Conservation (phyloP, 2,113 vertebrate species). For the Ictidomys tridecemlineatus region DNA sequence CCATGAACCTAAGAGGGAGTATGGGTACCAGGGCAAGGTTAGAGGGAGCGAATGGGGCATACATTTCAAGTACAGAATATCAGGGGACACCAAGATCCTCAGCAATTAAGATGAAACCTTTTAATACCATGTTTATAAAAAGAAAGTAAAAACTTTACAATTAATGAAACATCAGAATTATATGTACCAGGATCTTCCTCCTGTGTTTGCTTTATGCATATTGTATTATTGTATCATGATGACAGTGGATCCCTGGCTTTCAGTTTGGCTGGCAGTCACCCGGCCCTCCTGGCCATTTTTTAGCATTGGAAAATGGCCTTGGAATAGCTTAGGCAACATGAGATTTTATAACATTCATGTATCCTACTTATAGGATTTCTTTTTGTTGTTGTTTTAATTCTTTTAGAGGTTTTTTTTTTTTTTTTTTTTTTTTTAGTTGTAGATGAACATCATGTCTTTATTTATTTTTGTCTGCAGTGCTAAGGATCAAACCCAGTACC, state of each 20-base stretch:
- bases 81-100: no score
- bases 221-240: not conserved
- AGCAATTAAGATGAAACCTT: not conserved
- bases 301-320: not conserved
- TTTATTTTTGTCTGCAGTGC: no score
- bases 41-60: not conserved
- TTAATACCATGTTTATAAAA: not conserved
- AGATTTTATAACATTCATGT: not conserved
- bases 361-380: not conserved
- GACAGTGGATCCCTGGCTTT: fast-evolving
- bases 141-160: not conserved
- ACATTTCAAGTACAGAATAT: not conserved
- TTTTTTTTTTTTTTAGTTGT: no score
- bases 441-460: no score
- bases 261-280: not conserved
- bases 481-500: no score
- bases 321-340: not conserved
- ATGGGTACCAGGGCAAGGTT: not conserved
- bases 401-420: no score
- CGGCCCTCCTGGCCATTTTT: fast-evolving
- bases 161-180: not conserved
- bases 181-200: not conserved
- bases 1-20: not conserved
- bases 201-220: not conserved
- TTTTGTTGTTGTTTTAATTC: no score